phyloP scores from a whole-genome alignment of 2,113 vertebrate genomes.

The Nansenia antarctica region DNA sequence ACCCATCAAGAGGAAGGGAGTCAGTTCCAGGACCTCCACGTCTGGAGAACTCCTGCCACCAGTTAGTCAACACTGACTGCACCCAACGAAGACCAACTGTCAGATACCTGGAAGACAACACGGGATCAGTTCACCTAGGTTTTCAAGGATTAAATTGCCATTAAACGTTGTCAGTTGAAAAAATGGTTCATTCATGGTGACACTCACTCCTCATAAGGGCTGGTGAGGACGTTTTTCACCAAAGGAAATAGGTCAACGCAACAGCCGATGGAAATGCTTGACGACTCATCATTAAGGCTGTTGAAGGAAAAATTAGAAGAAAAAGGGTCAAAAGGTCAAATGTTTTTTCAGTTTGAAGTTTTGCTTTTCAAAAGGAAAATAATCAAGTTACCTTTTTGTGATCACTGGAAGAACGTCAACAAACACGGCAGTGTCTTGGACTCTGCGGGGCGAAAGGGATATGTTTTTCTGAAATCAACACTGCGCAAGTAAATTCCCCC shows the following conservation, averaged over 20 bases:
- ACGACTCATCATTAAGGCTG: constrained; percentile 87
- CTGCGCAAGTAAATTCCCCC: background rate
- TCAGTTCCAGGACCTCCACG: constrained; percentile 75
- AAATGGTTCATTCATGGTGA: background rate
- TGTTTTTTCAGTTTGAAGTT: no score
- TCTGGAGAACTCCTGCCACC: constrained; percentile 83
- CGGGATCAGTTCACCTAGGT: background rate
- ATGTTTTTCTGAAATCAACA: background rate
- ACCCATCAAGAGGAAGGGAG: constrained; percentile 52
- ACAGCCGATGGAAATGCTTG: constrained; percentile 84
- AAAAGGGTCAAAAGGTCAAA: no score
- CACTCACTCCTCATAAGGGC: constrained; percentile 92
- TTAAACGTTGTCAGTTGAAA: no score
- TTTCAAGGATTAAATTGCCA: background rate
- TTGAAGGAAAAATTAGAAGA: constrained; percentile 31
- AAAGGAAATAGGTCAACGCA: constrained; percentile 92
- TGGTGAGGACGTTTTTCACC: constrained; percentile 84
- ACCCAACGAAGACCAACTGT: constrained; percentile 89
- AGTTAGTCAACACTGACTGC: constrained; percentile 86
- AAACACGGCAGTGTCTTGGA: constrained; percentile 88
- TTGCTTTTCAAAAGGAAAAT: background rate
- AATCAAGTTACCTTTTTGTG: constrained; percentile 77
- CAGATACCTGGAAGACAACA: constrained; percentile 82
- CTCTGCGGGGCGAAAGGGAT: constrained; percentile 66
- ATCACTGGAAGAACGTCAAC: constrained; percentile 92